phyloP scores from a whole-genome alignment of 2,888 invertebrate genomes.

The Atrina japonica region DNA sequence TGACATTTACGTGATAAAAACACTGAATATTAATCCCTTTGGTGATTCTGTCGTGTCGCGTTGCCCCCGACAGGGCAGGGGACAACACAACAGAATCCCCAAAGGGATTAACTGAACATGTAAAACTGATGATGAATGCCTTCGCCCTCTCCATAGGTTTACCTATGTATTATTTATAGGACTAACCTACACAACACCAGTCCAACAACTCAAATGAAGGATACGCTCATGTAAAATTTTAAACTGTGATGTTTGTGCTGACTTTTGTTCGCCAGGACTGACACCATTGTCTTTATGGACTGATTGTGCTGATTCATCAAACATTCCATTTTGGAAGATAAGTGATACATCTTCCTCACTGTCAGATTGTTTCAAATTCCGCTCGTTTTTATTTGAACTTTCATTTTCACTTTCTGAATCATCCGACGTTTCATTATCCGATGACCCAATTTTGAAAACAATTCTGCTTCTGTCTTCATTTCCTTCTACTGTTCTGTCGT shows the following conservation, averaged over 20 bases:
- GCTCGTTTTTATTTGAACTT: slow-evolving; percentile 47
- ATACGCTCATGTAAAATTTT: slow-evolving; percentile 71
- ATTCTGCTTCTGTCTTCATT: slow-evolving; percentile 59
- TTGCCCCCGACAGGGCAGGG: too few relatives aligned
- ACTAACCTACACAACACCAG: too few relatives aligned
- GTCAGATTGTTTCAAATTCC: slow-evolving; percentile 32
- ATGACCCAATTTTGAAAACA: slow-evolving; percentile 58
- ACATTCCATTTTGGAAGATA: slow-evolving; percentile 22
- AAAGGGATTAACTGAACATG: too few relatives aligned
- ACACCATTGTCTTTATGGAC: slow-evolving; percentile 1
- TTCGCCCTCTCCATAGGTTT: too few relatives aligned
- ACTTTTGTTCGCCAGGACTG: slow-evolving; percentile 31
- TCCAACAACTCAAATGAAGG: slow-evolving; percentile 54
- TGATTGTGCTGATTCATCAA: slow-evolving; percentile 28
- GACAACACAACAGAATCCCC: too few relatives aligned
- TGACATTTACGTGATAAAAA: too few relatives aligned
- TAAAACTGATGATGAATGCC: too few relatives aligned
- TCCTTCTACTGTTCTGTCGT: slow-evolving; percentile 57
- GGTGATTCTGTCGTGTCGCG: too few relatives aligned
- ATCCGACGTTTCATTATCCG: slow-evolving; percentile 46
- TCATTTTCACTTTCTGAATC: slow-evolving; percentile 55
- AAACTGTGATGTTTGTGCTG: slow-evolving; percentile 49
- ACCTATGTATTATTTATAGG: too few relatives aligned
- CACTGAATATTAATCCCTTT: too few relatives aligned
- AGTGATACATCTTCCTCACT: slow-evolving; percentile 12